Evolutionary conservation across 2,113 vertebrate genomes (phyloP).

Genomic region (Scatophagus argus): DNA sequence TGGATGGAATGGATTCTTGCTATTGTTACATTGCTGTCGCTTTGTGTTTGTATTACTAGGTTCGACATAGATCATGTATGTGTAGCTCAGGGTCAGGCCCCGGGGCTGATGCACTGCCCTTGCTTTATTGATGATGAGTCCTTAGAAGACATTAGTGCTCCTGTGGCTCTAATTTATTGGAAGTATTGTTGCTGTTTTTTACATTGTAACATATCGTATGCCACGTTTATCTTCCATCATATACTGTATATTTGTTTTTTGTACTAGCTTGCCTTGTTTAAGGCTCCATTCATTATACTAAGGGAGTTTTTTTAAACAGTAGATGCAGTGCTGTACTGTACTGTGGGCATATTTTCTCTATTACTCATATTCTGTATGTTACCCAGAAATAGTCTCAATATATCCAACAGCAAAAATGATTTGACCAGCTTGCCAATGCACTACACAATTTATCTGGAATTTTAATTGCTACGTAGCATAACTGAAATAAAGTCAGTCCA

Average conservation of each 20-base stretch:
- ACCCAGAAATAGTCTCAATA: slow-evolving; percentile 54
- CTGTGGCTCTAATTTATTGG: slow-evolving; percentile 74
- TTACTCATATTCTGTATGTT: slow-evolving; percentile 56
- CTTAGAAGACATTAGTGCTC: slow-evolving; percentile 60
- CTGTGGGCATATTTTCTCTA: slow-evolving; percentile 48
- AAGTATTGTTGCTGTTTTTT: slow-evolving; percentile 67
- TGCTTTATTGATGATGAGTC: slow-evolving; percentile 40
- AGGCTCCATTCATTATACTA: slow-evolving; percentile 44
- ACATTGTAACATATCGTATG: slow-evolving; percentile 52
- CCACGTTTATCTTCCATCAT: slow-evolving; percentile 58
- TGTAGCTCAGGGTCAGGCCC: slow-evolving; percentile 58
- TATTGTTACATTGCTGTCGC: slow-evolving; percentile 10
- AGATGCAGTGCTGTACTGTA: slow-evolving; percentile 47
- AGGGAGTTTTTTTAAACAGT: slow-evolving; percentile 48
- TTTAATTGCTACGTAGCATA: slow-evolving; percentile 66
- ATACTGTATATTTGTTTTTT: slow-evolving; percentile 73
- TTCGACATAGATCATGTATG: slow-evolving; percentile 33
- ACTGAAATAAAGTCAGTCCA: slow-evolving; percentile 78
- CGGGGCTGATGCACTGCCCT: slow-evolving; percentile 62
- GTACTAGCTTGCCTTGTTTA: slow-evolving; percentile 48
- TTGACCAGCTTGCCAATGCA: slow-evolving; percentile 48
- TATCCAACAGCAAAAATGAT: slow-evolving; percentile 49
- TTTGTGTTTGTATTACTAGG: slow-evolving; percentile 32
- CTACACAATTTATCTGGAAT: slow-evolving; percentile 66
- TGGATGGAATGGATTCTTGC: slow-evolving; percentile 2